Percentiles rank a stretch among this genome's conserved stretches.
These are phyloP conservation scores for Odontamblyopus lacepedii DNA, from an alignment of 2,797 vertebrate genomes.

Conservation along the genomic window DNA sequence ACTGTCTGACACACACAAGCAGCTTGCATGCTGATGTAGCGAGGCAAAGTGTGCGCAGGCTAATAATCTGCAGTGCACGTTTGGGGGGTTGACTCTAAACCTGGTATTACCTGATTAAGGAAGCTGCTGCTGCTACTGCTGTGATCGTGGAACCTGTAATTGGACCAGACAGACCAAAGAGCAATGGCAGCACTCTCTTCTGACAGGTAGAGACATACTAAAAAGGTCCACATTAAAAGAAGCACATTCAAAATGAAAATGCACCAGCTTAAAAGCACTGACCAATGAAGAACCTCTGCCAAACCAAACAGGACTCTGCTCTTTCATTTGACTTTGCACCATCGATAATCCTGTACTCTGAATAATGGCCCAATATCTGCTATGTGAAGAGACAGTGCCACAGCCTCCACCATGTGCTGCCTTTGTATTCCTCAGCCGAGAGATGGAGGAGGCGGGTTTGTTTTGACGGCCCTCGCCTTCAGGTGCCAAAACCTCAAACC, in stretches of 20 bases:
- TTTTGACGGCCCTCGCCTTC: conserved; percentile 67
- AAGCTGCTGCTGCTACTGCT: conserved; percentile 54
- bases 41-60: conserved; percentile 23
- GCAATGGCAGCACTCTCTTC: conserved; percentile 34
- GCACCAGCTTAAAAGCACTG: background rate
- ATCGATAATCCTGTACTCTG: background rate
- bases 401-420: conserved; percentile 27
- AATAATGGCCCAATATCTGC: conserved; percentile 16
- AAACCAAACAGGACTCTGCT: conserved; percentile 24
- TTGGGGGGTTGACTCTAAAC: conserved; percentile 60
- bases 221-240: background rate
- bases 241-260: background rate
- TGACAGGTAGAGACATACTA: conserved; percentile 36
- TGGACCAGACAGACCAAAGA: conserved; percentile 67
- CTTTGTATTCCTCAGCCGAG: conserved; percentile 61
- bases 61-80: conserved; percentile 50
- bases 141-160: conserved; percentile 68
- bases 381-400: conserved; percentile 20
- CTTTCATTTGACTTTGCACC: conserved; percentile 6
- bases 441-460: conserved; percentile 51
- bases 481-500: conserved; percentile 68
- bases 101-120: conserved; percentile 71
- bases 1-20: background rate
- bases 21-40: conserved; percentile 20
- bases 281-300: conserved; percentile 14